Evolutionary conservation across 2,797 vertebrate genomes (phyloP).

Genomic region (Cygnus olor): DNA sequence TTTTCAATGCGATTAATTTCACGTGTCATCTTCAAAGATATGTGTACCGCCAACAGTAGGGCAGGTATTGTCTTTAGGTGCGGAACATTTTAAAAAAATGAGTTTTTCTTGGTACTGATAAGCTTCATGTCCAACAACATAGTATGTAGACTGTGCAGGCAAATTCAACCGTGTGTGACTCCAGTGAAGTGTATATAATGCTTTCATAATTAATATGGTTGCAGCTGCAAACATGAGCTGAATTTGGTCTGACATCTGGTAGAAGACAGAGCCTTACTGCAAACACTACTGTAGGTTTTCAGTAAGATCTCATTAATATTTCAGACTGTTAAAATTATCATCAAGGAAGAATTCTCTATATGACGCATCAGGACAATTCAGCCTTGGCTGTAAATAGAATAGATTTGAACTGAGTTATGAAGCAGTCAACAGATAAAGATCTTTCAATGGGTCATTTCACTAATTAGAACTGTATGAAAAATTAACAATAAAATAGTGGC

Average conservation of each 20-base stretch:
- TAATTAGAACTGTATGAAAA: slow-evolving; percentile 23
- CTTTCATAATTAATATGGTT: slow-evolving; percentile 34
- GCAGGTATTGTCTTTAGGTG: neutral
- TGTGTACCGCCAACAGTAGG: neutral
- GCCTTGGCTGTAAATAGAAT: neutral
- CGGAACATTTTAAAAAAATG: neutral
- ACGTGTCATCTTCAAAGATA: neutral
- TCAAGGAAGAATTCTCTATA: neutral
- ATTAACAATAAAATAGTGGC: neutral
- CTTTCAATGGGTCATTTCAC: slow-evolving; percentile 7
- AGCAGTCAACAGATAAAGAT: slow-evolving; percentile 4
- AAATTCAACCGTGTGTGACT: neutral
- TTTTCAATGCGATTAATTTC: neutral
- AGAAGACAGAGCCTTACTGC: neutral
- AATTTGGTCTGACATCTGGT: slow-evolving; percentile 21
- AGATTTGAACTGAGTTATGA: slow-evolving; percentile 7
- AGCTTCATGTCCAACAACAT: neutral
- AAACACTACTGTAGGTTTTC: neutral
- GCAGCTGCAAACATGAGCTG: slow-evolving; percentile 34
- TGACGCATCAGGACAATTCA: neutral
- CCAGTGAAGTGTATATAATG: slow-evolving; percentile 7
- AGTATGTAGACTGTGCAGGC: neutral
- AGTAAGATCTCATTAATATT: slow-evolving; percentile 33
- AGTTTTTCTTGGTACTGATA: neutral
- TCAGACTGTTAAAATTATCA: neutral